A percentile compares a stretch with the other conserved stretches of the same genome.
These are phyloP conservation scores for Phalangium opilio DNA, from an alignment of 2,888 invertebrate species.

Conservation along the genomic window DNA sequence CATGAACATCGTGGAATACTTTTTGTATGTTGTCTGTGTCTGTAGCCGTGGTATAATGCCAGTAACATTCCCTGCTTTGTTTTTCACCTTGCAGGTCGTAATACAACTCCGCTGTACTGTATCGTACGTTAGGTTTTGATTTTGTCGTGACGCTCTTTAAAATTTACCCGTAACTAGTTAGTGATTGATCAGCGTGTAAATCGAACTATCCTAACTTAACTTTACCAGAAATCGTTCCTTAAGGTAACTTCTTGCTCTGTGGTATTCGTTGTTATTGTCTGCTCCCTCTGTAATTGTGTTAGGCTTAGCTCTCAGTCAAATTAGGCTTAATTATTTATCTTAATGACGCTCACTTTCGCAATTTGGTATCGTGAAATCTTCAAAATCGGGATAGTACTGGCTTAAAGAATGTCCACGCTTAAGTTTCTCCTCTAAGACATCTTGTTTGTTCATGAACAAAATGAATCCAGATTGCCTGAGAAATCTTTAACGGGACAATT, in stretches of 20 bases:
- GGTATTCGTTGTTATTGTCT: not conserved
- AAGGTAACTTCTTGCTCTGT: not conserved
- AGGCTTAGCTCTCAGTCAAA: constrained; percentile 1
- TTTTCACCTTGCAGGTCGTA: constrained; percentile 5
- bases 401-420: constrained; percentile 46
- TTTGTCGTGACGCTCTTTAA: constrained; percentile 20
- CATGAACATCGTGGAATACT: constrained; percentile 56
- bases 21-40: constrained; percentile 55
- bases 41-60: constrained; percentile 58
- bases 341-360: not conserved
- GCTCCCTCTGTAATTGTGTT: not conserved
- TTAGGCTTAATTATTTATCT: not conserved
- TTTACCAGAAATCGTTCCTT: not conserved
- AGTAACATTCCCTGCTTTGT: constrained; percentile 34
- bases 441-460: constrained; percentile 68
- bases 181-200: too few relatives aligned
- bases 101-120: constrained; percentile 1
- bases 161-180: too few relatives aligned
- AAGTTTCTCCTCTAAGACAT: constrained; percentile 54
- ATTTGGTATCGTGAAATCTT: too few relatives aligned
- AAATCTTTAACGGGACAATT: constrained; percentile 39
- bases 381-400: constrained; percentile 49
- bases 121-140: constrained; percentile 33
- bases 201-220: not conserved
- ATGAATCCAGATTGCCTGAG: constrained; percentile 57